phyloP scores from a whole-genome alignment of 2,797 vertebrate species.

The Lagorchestes hirsutus region DNA sequence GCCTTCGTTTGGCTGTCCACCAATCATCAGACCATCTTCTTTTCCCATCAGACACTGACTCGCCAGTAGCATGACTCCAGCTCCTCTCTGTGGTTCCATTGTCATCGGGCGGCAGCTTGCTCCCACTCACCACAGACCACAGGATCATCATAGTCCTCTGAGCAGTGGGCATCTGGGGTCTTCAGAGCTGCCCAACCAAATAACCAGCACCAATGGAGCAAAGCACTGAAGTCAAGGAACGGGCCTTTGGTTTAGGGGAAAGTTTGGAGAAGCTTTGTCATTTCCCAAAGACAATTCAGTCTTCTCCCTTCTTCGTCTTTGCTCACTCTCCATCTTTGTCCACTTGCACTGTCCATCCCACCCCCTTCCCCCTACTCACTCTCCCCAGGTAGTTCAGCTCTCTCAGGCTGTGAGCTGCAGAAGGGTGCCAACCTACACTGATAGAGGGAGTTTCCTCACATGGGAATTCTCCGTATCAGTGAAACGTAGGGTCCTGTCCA shows the following conservation, averaged over 20 bases:
- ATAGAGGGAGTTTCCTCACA: too few relatives aligned
- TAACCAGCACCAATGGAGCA: too few relatives aligned
- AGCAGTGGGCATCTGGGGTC: not conserved
- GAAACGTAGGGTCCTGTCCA: too few relatives aligned
- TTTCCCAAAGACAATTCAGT: too few relatives aligned
- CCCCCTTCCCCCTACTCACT: too few relatives aligned
- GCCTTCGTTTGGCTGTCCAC: not conserved
- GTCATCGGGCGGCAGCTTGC: not conserved
- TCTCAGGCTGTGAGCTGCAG: too few relatives aligned
- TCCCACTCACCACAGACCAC: not conserved
- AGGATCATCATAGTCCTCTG: not conserved
- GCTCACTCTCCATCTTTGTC: too few relatives aligned
- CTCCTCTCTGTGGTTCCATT: not conserved
- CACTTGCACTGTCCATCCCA: too few relatives aligned
- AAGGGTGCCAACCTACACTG: too few relatives aligned
- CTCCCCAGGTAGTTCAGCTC: too few relatives aligned
- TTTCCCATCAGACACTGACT: not conserved
- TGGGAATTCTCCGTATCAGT: too few relatives aligned
- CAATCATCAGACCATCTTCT: not conserved
- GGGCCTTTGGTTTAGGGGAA: not conserved
- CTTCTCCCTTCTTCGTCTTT: too few relatives aligned
- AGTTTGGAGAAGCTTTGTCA: not conserved
- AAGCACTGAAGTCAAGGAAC: not conserved
- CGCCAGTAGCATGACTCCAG: fast-evolving
- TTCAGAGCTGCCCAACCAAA: not conserved